Evolutionary conservation across 2,113 vertebrate genomes (phyloP), one percentile per base, ranked within the genome.

Genomic region (Ptychochromis oligacanthus): DNA sequence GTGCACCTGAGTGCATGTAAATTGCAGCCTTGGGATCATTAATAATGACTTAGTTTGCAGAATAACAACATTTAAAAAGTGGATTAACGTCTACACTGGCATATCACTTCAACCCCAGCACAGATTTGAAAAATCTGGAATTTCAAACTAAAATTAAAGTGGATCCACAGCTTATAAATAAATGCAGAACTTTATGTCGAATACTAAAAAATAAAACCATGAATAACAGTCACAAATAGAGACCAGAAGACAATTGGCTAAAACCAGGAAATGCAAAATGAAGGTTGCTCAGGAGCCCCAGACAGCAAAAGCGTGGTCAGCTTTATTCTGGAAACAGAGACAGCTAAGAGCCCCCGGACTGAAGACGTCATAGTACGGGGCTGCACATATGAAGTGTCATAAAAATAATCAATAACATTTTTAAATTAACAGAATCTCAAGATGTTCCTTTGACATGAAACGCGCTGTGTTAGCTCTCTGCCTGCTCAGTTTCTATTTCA

Each of bases 1-100:
- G 0, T 0, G 46, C 15, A 70, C 15, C 10, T 31, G 24, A 31
- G 24, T 20, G 65, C 0, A 1, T 31, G 24, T 0, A n/a, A 46
- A 13, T 6, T 52, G 1, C 26, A 72, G 18, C 28, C 49, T 34
- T 54, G 18, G 17, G 46, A 34, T 72, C 18, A 0, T n/a, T 72
- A 72, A 72, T 5, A 20, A 1, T 54, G 26, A 31, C 26, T 52
- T 31, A 54, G 26, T 54, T 7, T 52, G 18, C 1, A 52, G 28
- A 5, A n/a, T n/a, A 1, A 31, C 43, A 31, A 3, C 24, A 31
- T 52, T 52, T 20, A 72, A 13, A 5, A 72, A 70, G 17, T 4
- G 14, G 15, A 17, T 49, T 49, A n/a, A n/a, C 26, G 31, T 20
- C 49, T 20, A 49, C 15, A 49, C 5, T 1, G 7, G 6, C 9